Conservation (phyloP, 2,113 vertebrate genomes). For the Nestor notabilis region DNA sequence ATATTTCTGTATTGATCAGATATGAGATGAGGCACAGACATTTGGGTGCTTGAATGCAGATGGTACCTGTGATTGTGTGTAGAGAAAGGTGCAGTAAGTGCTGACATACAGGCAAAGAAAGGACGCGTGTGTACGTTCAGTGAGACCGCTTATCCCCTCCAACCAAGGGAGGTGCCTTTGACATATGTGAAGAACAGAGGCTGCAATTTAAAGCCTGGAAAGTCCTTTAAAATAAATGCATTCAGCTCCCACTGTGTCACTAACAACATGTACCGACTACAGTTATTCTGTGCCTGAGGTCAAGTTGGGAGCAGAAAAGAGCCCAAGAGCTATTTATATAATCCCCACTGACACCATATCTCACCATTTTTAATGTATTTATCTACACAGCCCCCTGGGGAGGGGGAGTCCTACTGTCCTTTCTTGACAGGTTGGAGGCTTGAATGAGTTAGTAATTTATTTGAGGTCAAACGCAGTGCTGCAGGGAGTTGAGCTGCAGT, state of each 20-base stretch:
- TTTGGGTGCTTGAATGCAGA: neutral
- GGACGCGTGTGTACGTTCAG: accelerated
- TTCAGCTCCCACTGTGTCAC: neutral
- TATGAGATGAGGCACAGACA: accelerated
- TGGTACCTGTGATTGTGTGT: accelerated
- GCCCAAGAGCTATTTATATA: neutral
- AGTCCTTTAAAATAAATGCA: neutral
- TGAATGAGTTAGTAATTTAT: neutral
- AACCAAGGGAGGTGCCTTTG: neutral
- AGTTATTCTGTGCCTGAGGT: neutral
- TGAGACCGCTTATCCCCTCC: neutral
- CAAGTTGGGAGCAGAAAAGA: neutral
- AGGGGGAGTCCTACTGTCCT: neutral
- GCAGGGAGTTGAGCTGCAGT: neutral
- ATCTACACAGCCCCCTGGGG: neutral
- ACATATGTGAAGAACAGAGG: neutral
- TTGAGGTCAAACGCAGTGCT: neutral
- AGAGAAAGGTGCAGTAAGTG: neutral
- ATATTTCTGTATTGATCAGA: neutral
- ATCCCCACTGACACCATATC: neutral
- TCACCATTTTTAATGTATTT: neutral
- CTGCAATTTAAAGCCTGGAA: neutral
- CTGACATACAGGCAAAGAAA: neutral
- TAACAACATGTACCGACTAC: neutral
- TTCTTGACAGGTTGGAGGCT: neutral